These are phyloP conservation scores for Fragum fragum DNA, from an alignment of 2,888 invertebrate species.

Conservation along the genomic window DNA sequence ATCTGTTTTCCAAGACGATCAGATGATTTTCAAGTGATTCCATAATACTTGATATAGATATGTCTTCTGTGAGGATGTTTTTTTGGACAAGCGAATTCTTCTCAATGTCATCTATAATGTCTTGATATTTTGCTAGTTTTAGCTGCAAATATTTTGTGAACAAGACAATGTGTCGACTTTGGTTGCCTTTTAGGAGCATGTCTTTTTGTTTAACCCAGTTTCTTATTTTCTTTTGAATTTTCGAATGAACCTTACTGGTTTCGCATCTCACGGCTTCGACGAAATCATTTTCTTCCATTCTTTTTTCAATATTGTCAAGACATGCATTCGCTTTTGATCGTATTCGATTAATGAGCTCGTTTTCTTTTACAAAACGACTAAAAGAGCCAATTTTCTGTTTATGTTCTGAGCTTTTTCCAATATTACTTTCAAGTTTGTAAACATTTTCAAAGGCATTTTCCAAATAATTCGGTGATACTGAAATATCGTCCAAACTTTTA, in stretches of 20 bases:
- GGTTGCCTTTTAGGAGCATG: background rate
- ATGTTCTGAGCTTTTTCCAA: background rate
- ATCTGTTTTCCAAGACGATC: background rate
- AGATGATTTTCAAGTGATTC: background rate
- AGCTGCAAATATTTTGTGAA: background rate
- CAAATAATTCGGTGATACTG: background rate
- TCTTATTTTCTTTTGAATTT: background rate
- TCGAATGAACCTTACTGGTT: background rate
- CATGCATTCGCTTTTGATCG: background rate
- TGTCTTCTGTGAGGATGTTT: too few species aligned
- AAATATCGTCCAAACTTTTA: background rate
- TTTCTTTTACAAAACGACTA: background rate
- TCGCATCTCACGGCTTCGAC: background rate
- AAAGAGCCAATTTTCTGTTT: background rate
- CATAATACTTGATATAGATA: background rate
- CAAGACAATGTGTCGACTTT: background rate
- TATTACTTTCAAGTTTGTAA: background rate
- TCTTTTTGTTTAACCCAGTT: background rate
- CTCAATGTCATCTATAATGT: background rate
- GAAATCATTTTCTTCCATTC: background rate
- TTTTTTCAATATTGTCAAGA: background rate
- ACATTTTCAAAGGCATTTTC: background rate
- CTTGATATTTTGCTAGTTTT: background rate
- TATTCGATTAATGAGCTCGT: background rate
- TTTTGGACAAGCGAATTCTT: too few species aligned